Evolutionary conservation across 2,888 invertebrate genomes (phyloP).

Genomic region (Zele albiditarsus): DNA sequence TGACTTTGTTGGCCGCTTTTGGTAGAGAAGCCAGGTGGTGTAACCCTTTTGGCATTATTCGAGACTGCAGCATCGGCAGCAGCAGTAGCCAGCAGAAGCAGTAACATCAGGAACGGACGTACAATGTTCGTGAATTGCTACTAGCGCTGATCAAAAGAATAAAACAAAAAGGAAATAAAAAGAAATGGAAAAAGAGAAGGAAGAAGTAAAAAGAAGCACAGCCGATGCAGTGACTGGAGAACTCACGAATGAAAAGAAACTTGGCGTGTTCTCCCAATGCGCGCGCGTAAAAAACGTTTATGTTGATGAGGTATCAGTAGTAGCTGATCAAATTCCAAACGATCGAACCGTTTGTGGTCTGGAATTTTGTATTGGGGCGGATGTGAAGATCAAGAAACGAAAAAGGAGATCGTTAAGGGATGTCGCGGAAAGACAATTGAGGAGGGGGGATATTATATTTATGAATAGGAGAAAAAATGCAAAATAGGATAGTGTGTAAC

Average conservation of each 20-base stretch:
- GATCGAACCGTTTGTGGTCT: conserved; percentile 29
- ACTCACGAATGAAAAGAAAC: not conserved
- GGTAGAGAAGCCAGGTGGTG: conserved; percentile 17
- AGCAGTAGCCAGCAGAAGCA: too few relatives aligned
- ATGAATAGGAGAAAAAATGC: not conserved
- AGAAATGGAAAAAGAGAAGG: not conserved
- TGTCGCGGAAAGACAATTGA: not conserved
- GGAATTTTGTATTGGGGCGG: not conserved
- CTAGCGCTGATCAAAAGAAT: conserved; percentile 38
- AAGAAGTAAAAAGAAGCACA: not conserved
- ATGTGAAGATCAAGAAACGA: not conserved
- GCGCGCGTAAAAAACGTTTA: conserved; percentile 41
- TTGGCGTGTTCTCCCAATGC: conserved; percentile 2
- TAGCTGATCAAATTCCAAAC: conserved; percentile 36
- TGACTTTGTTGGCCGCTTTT: conserved; percentile 31
- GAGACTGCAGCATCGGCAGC: not conserved
- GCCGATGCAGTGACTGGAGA: not conserved
- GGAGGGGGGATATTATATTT: not conserved
- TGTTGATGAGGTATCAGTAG: conserved; percentile 39
- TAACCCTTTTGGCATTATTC: conserved; percentile 32
- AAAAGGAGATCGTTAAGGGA: conserved; percentile 22
- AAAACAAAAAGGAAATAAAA: conserved; percentile 3
- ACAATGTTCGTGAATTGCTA: conserved; percentile 28
- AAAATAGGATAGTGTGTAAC: not conserved
- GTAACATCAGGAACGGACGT: not conserved